Conservation (phyloP, 2,113 vertebrate genomes). For the Cryptotis parvus region DNA sequence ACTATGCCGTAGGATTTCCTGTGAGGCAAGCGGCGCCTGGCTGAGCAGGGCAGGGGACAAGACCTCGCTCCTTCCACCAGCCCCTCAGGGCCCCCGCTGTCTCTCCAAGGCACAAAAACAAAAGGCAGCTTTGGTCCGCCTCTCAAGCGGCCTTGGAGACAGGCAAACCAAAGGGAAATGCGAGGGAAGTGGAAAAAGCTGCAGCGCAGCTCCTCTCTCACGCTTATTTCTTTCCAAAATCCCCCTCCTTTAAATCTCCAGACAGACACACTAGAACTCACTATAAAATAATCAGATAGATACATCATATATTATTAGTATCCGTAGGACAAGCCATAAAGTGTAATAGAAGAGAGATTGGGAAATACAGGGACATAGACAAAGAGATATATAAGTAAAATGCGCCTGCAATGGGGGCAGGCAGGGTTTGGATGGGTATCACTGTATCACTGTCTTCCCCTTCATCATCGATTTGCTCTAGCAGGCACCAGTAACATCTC, state of each 20-base stretch:
- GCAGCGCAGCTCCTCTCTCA: neutral
- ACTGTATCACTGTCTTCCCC: too few species aligned
- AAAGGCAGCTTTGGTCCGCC: constrained; percentile 1
- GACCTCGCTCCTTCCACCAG: neutral
- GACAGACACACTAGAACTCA: too few species aligned
- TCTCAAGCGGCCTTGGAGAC: constrained; percentile 23
- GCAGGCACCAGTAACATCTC: too few species aligned
- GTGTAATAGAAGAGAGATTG: too few species aligned
- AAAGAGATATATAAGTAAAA: too few species aligned
- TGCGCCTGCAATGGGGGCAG: too few species aligned
- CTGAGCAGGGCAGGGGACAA: neutral
- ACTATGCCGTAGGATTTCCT: neutral
- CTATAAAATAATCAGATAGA: too few species aligned
- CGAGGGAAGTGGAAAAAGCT: constrained; percentile 35
- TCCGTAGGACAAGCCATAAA: too few species aligned
- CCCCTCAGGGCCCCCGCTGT: neutral
- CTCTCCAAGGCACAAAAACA: constrained; percentile 17
- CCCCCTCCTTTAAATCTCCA: constrained; percentile 36
- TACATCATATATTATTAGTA: too few species aligned
- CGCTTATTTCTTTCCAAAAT: constrained; percentile 60
- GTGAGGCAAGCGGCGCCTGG: neutral
- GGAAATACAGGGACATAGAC: too few species aligned
- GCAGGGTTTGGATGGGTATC: too few species aligned
- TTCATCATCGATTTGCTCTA: too few species aligned
- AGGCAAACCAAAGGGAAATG: neutral